phyloP scores from a whole-genome alignment of 64 coral and sea anemone genomes.

The Pocillopora damicornis region DNA sequence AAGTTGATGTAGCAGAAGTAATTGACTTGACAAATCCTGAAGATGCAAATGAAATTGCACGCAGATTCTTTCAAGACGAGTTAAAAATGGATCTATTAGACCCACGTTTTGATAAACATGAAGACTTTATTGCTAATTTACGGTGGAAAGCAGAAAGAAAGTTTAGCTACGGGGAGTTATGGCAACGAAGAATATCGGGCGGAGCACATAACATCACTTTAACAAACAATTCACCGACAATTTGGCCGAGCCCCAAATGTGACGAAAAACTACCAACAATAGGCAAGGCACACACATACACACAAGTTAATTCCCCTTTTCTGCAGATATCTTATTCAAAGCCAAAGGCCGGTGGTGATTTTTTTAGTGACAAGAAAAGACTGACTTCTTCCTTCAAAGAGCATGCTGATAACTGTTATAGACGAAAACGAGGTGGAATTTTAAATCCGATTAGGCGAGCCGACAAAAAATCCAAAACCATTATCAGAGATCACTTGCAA shows the following conservation, averaged over 20 bases:
- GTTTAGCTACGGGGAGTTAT: conserved; percentile 14
- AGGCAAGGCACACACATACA: not conserved
- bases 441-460: conserved; percentile 4
- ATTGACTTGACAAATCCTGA: conserved; percentile 18
- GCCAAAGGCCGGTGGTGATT: not conserved
- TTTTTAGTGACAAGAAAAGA: not conserved
- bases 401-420: not conserved
- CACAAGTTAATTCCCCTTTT: not conserved
- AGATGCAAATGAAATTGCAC: not conserved
- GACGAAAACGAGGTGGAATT: not conserved
- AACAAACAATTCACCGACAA: not conserved
- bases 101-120: not conserved
- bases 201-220: not conserved
- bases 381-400: not conserved
- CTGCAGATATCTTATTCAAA: conserved; percentile 15
- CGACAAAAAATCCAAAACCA: not conserved
- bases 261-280: not conserved
- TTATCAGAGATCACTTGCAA: not conserved
- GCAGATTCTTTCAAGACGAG: conserved; percentile 21
- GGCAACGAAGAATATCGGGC: conserved; percentile 2
- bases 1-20: conserved; percentile 6
- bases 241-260: not conserved
- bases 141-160: conserved; percentile 12
- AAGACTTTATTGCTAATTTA: not conserved
- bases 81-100: conserved; percentile 16